Base-by-base conservation (phyloP, 2,888 invertebrate genomes). In the Gari tellinella region DNA sequence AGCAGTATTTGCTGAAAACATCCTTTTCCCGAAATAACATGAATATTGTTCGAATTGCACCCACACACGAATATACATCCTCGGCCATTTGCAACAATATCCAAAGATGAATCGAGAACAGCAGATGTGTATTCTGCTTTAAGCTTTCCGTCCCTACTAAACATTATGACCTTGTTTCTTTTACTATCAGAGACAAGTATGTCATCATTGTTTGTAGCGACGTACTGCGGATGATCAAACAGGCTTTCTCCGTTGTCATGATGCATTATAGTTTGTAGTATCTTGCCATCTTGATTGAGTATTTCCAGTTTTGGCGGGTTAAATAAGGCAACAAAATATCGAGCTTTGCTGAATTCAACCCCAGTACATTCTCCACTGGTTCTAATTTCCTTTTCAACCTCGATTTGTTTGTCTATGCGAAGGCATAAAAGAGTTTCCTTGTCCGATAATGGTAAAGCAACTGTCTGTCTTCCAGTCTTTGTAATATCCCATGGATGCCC, bases 171-270 rank as follows among this genome's bases (percentile, higher is more conserved):
- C 48, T 10, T 23, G 48, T 17, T 19, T 10, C 5, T 48, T 14
- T 4, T 48, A 19, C 48, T 14, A 19, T 48, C 48, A 19, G 23
- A 21, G 5, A 48, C 19, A 2, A 21, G 21, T 43, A 43, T 43
- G 43, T n/a, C 19, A 14, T 43, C 19, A 4, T 5, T 5, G 14
- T 21, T 21, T 19, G 48, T 17, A 21, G 38, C 17, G 10, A 53
- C 38, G 19, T 53, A 53, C 17, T 38, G n/a, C 5, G 38, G 38
- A 14, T 53, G 12, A 5, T 15, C 53, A 53, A 53, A 53, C 38
- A 15, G 17, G 5, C 17, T 14, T 43, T 19, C 7, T 5, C 4
- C 15, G 5, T 4, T 5, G 43, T 43, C 15, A 17, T 4, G 5
- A n/a, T 43, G 15, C 5, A 3, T 19, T 8, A 4, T 43, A 3